Conservation (phyloP, 2,888 invertebrate genomes). For the Drosophila cracens region DNA sequence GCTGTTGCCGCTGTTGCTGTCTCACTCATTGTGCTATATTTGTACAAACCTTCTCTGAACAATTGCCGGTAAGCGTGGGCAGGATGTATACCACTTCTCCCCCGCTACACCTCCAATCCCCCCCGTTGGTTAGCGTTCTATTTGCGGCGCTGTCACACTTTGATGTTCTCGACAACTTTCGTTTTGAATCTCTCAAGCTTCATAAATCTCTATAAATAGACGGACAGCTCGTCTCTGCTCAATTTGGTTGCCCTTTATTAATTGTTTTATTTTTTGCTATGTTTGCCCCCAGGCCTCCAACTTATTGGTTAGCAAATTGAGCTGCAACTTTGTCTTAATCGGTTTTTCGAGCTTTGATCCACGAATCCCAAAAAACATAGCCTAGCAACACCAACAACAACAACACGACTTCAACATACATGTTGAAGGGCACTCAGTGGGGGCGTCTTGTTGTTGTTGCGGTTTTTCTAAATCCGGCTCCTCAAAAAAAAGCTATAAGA, state of each 20-base stretch:
- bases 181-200: constrained; percentile 13
- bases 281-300: constrained; percentile 18
- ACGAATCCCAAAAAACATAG: not conserved
- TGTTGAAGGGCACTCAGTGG: constrained; percentile 46
- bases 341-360: constrained; percentile 27
- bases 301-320: constrained; percentile 41
- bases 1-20: constrained; percentile 7
- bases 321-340: constrained; percentile 49
- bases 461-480: constrained; percentile 57
- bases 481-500: constrained; percentile 13
- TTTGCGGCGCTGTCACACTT: constrained; percentile 65
- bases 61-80: constrained; percentile 39
- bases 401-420: not conserved
- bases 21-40: constrained; percentile 59
- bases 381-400: constrained; percentile 1
- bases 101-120: not conserved
- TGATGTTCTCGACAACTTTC: constrained; percentile 61
- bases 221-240: constrained; percentile 5
- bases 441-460: constrained; percentile 39
- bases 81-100: not conserved
- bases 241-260: constrained; percentile 42
- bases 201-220: constrained; percentile 41
- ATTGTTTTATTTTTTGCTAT: constrained; percentile 1
- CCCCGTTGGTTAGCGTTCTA: constrained; percentile 5
- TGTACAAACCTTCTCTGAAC: constrained; percentile 42